phyloP scores from a whole-genome alignment of 2,113 vertebrate species.

The Phyllostomus discolor region DNA sequence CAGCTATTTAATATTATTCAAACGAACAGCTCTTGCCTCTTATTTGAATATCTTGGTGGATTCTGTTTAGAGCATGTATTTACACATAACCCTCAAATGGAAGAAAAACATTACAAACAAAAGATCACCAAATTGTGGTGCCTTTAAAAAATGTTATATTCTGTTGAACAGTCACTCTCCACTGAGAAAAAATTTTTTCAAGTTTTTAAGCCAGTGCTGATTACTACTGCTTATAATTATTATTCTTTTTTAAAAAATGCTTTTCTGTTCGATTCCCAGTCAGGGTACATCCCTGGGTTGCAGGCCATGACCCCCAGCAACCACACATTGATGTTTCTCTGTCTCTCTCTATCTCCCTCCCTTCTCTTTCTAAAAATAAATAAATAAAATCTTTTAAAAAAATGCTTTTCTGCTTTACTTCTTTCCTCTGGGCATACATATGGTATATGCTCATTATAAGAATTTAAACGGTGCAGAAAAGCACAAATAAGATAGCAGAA shows the following conservation, averaged over 20 bases:
- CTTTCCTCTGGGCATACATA: not conserved
- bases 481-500: not conserved
- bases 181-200: not conserved
- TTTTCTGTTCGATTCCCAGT: not conserved
- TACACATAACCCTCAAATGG: not conserved
- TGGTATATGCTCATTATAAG: not conserved
- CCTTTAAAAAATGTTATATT: not conserved
- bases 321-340: too few species aligned
- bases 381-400: not conserved
- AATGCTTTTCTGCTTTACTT: not conserved
- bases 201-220: not conserved
- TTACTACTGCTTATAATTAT: not conserved
- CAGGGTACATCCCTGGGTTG: too few species aligned
- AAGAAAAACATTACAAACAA: not conserved
- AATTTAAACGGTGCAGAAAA: not conserved
- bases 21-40: not conserved
- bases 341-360: too few species aligned
- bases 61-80: not conserved
- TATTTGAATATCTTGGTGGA: not conserved
- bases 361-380: too few species aligned
- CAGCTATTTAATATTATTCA: conserved; percentile 24
- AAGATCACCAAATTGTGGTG: not conserved
- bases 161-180: not conserved
- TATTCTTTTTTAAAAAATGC: not conserved
- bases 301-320: too few species aligned